Conservation (phyloP, 2,888 invertebrate genomes). For the Cryptocheilus praepositus region DNA sequence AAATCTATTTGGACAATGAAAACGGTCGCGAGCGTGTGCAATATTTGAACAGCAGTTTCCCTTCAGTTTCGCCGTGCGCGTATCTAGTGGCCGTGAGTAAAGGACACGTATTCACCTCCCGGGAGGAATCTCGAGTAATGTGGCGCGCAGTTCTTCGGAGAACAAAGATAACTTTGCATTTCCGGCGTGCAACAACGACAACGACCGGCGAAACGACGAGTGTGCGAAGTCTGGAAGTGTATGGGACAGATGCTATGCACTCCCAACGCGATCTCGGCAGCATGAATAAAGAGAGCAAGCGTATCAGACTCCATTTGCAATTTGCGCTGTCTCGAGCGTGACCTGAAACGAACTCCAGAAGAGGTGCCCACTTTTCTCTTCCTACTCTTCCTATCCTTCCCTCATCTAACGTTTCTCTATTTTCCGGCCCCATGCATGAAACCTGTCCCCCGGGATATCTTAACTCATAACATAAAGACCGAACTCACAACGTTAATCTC, state of each 20-base stretch:
- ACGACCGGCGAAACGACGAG: background rate
- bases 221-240: background rate
- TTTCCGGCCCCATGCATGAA: background rate
- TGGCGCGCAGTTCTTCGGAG: conserved; percentile 9
- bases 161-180: conserved; percentile 33
- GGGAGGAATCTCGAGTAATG: conserved; percentile 28
- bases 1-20: no score
- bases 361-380: no score
- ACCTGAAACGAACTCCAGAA: no score
- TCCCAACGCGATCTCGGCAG: conserved; percentile 10
- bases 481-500: background rate
- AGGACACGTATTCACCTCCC: conserved; percentile 10
- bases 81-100: background rate
- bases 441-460: background rate
- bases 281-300: conserved; percentile 29
- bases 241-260: background rate
- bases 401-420: conserved; percentile 20
- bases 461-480: no score
- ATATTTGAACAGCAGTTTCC: conserved; percentile 14
- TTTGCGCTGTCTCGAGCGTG: conserved; percentile 15
- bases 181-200: conserved; percentile 21
- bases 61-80: conserved; percentile 1
- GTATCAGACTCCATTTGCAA: conserved; percentile 32
- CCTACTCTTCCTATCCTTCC: conserved; percentile 1
- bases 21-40: background rate